These are phyloP conservation scores for Odontomyia ornata DNA, from an alignment of 2,888 invertebrate species.

Conservation along the genomic window DNA sequence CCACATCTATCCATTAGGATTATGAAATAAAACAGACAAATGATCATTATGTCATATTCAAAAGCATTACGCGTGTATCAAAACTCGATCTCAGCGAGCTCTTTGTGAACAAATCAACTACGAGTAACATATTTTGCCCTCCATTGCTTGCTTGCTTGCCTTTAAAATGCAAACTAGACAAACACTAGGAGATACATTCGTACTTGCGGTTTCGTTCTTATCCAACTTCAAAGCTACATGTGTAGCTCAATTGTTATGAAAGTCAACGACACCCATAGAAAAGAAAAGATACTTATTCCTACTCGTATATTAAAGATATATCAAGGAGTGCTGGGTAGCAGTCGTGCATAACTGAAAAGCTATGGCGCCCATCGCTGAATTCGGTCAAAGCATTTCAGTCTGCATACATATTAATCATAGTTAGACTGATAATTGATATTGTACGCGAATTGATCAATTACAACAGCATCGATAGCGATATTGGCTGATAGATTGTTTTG, in stretches of 20 bases:
- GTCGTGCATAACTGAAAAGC: neutral
- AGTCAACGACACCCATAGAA: slow-evolving; percentile 2
- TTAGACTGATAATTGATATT: neutral
- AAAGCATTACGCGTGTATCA: neutral
- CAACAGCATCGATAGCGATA: neutral
- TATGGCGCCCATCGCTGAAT: neutral
- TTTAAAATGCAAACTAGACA: no score
- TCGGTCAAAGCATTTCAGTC: neutral
- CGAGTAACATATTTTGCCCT: no score
- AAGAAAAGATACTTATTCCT: neutral
- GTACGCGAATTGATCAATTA: neutral
- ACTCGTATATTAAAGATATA: no score
- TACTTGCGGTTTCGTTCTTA: no score
- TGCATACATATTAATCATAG: neutral
- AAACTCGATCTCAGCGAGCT: no score
- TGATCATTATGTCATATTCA: neutral
- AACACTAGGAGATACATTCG: no score
- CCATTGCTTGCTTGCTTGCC: no score
- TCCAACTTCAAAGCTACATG: no score
- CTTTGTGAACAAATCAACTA: no score
- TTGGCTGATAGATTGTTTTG: no score
- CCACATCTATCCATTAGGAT: neutral
- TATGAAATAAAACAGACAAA: slow-evolving; percentile 1
- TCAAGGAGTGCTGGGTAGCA: neutral
- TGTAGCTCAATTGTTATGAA: neutral